Evolutionary conservation across 2,113 vertebrate genomes (phyloP).

Genomic region (Ciconia maguari): DNA sequence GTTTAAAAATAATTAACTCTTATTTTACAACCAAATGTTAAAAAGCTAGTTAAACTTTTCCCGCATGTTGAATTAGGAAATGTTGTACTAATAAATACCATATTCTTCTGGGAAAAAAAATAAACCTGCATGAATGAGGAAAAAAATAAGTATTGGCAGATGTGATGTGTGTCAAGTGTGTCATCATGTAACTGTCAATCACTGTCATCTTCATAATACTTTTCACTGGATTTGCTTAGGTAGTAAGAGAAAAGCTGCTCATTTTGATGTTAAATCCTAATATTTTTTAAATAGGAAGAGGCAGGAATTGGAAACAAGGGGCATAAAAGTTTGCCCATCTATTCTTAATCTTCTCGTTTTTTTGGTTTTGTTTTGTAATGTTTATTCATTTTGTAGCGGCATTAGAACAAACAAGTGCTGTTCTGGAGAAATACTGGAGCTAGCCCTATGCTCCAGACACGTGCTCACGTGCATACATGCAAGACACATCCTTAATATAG

Average conservation of each 20-base stretch:
- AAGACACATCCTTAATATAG: background rate
- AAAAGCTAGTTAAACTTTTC: background rate
- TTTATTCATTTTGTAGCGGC: background rate
- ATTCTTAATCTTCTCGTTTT: background rate
- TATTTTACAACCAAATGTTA: background rate
- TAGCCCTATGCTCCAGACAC: fast-evolving
- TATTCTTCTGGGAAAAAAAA: background rate
- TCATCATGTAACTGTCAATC: background rate
- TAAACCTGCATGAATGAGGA: background rate
- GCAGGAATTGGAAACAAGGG: background rate
- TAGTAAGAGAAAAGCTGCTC: background rate
- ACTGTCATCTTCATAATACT: conserved; percentile 4
- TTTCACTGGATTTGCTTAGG: background rate
- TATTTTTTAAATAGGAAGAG: background rate
- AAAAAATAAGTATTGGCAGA: background rate
- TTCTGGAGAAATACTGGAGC: background rate
- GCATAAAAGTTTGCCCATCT: background rate
- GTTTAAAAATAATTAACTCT: background rate
- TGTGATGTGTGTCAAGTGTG: background rate
- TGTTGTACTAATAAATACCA: background rate
- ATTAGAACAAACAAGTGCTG: background rate
- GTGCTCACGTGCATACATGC: fast-evolving
- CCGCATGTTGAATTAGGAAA: background rate
- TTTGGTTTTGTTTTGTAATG: background rate
- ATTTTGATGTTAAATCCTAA: background rate